Evolutionary conservation across 2,797 vertebrate species (phyloP), one percentile per base, ranked within the genome.

Genomic region (Tapirus indicus): DNA sequence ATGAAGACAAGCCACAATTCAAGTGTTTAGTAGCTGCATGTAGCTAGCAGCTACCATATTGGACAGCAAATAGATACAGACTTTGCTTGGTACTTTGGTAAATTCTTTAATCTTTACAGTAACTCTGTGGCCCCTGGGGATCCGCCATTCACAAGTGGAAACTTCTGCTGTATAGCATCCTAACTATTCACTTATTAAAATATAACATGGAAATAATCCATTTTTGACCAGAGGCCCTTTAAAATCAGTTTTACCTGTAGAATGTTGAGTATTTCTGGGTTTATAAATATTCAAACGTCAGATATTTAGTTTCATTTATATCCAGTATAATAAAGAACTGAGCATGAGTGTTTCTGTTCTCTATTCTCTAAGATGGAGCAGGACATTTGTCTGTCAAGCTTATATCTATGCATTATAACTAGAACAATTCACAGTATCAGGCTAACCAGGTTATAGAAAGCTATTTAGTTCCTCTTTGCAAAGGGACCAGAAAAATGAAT

Each of bases 101-200:
- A 32, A 35, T 92, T 58, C 23, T 91, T 82, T 86, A 38, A 86
- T 60, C 54, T 97, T 94, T 90, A 66, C 14, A 54, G 21, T 91
- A 75, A 93, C 49, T 88, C 25, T 41, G 0, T 60, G 38, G n/a
- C 16, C n/a, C 27, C 56, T 79, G 32, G 41, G 29, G 32, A 75
- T 74, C 82, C 74, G 27, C 47, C 64, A 38, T 79, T 92, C 69
- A 95, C 64, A 87, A 84, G 29, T 78, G 35, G 75, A 56, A 94
- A 83, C 23, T 72, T 58, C 1, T 75, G 8, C 68, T 79, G 14
- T 21, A 32, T 44, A 79, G 11, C 41, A 71, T 62, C 32, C 17
- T 95, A 75, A 56, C n/a, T 68, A 44, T 68, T 87, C n/a, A 62
- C 77, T 83, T 95, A 64, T 79, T 92, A 96, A 91, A 72, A 84